These are phyloP conservation scores for Atherinomorus stipes DNA, from an alignment of 2,113 vertebrate species.

Conservation along the genomic window DNA sequence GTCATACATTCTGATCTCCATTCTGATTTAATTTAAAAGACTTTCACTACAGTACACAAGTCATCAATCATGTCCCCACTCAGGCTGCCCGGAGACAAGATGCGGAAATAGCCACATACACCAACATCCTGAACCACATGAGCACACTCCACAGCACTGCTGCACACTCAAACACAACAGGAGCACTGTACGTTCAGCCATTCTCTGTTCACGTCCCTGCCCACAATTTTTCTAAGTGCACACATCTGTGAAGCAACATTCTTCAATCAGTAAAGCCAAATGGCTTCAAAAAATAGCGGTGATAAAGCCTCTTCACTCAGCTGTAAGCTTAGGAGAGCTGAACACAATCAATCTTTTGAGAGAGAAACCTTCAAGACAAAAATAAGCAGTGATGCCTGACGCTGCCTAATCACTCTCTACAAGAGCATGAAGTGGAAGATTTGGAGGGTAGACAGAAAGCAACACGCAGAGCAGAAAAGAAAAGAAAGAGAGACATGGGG, in stretches of 20 bases:
- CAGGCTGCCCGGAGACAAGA: conserved; percentile 40
- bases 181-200: conserved; percentile 4
- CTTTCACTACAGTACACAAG: conserved; percentile 69
- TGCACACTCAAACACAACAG: conserved; percentile 30
- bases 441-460: conserved; percentile 8
- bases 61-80: conserved; percentile 77
- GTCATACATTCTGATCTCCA: conserved; percentile 68
- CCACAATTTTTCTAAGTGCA: neutral
- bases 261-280: conserved; percentile 44
- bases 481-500: neutral
- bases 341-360: conserved; percentile 19
- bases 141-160: conserved; percentile 43
- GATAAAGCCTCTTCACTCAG: conserved; percentile 46
- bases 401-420: conserved; percentile 39
- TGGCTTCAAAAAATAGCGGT: conserved; percentile 56
- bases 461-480: neutral
- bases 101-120: conserved; percentile 40
- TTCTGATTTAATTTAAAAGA: conserved; percentile 67
- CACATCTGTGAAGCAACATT: conserved; percentile 42
- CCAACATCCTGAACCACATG: conserved; percentile 52
- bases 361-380: conserved; percentile 39
- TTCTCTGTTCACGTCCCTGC: conserved; percentile 6
- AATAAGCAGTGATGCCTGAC: conserved; percentile 41
- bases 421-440: conserved; percentile 25
- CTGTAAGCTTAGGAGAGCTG: conserved; percentile 9